Evolutionary conservation across 2,797 vertebrate genomes (phyloP).

Genomic region (Sebastes melanostomus): DNA sequence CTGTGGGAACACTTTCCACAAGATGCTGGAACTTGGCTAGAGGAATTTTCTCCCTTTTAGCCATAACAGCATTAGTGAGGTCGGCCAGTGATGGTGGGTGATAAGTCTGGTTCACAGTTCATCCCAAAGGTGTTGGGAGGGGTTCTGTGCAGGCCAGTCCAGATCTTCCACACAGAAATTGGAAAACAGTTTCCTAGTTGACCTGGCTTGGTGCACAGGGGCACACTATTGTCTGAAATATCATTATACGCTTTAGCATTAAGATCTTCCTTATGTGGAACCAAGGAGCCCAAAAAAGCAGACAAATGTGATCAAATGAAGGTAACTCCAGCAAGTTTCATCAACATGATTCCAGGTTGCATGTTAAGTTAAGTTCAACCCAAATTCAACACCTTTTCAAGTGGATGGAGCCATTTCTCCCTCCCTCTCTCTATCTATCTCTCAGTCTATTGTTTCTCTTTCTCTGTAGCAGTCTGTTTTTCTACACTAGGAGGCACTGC

Average conservation of each 20-base stretch:
- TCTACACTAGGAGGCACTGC: slow-evolving; percentile 15
- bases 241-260: not conserved
- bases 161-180: not conserved
- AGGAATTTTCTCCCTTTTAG: not conserved
- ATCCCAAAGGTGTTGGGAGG: not conserved
- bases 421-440: not conserved
- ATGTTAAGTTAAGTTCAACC: not conserved
- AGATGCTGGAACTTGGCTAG: not conserved
- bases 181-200: not conserved
- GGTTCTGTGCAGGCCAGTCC: not conserved
- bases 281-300: not conserved
- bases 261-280: not conserved
- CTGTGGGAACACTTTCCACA: not conserved
- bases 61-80: not conserved
- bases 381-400: not conserved
- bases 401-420: not conserved
- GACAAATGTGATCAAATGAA: not conserved
- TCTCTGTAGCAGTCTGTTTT: not conserved
- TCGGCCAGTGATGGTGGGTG: not conserved
- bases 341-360: not conserved
- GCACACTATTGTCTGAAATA: not conserved
- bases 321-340: not conserved
- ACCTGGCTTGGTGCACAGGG: not conserved
- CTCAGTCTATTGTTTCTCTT: not conserved
- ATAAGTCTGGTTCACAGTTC: not conserved